phyloP scores from a whole-genome alignment of 2,113 vertebrate species.

The Aspidoscelis tigris region DNA sequence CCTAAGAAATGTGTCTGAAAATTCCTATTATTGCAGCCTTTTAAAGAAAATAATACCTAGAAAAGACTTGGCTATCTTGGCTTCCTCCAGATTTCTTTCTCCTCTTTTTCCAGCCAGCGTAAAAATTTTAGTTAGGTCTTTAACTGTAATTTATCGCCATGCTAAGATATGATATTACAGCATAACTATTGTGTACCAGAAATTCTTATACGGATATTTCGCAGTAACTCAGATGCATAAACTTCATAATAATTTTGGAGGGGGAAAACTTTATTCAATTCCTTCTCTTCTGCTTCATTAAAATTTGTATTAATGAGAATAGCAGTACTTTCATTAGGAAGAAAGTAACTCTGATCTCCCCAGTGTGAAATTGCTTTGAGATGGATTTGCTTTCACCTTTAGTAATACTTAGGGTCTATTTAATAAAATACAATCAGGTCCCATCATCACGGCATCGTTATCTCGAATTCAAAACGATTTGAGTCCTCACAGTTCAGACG shows the following conservation, averaged over 20 bases:
- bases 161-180: not conserved
- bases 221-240: not conserved
- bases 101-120: not conserved
- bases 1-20: not conserved
- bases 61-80: not conserved
- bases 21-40: not conserved
- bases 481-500: too few species aligned
- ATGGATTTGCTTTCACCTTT: slow-evolving; percentile 22
- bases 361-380: slow-evolving; percentile 5
- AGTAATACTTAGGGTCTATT: slow-evolving; percentile 17
- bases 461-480: too few species aligned
- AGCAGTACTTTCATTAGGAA: slow-evolving; percentile 9
- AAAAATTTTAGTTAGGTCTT: not conserved
- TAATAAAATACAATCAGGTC: slow-evolving; percentile 19
- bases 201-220: not conserved
- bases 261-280: not conserved
- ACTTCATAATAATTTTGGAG: not conserved
- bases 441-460: too few species aligned
- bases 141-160: not conserved
- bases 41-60: not conserved
- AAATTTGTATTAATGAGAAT: not conserved
- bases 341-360: slow-evolving; percentile 7
- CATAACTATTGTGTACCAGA: not conserved
- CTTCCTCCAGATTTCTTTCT: not conserved
- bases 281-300: not conserved